phyloP scores from a whole-genome alignment of 2,888 invertebrate species.

The Agrochola litura region DNA sequence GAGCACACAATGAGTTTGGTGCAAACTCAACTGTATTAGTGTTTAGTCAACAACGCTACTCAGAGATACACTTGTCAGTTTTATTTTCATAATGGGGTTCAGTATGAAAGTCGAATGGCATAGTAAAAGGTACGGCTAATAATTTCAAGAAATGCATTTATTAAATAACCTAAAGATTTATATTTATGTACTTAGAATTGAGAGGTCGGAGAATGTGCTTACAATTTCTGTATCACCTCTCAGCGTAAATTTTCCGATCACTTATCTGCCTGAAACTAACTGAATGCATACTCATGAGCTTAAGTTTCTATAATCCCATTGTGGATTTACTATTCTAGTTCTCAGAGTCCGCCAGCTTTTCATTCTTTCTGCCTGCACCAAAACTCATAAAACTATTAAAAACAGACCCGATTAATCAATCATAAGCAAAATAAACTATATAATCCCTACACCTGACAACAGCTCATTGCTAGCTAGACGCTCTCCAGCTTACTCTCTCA shows the following conservation, averaged over 20 bases:
- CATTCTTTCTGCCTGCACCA: too few species aligned
- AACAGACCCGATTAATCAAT: too few species aligned
- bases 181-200: background rate
- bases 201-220: background rate
- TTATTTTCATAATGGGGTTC: background rate
- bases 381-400: too few species aligned
- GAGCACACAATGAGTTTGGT: conserved; percentile 35
- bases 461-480: too few species aligned
- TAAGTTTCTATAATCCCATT: background rate
- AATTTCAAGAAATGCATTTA: background rate
- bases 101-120: background rate
- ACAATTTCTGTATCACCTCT: background rate
- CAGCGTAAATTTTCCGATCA: background rate
- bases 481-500: too few species aligned
- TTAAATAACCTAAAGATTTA: background rate
- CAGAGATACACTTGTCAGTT: conserved; percentile 4
- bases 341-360: too few species aligned
- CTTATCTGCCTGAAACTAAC: background rate
- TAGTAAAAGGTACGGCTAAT: background rate
- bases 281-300: background rate
- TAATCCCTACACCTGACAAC: too few species aligned
- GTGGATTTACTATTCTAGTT: background rate
- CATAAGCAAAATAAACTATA: too few species aligned
- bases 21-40: conserved; percentile 33
- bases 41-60: conserved; percentile 23